These are phyloP conservation scores for Octonoba sinensis DNA, from an alignment of 2,888 invertebrate genomes.

Conservation along the genomic window DNA sequence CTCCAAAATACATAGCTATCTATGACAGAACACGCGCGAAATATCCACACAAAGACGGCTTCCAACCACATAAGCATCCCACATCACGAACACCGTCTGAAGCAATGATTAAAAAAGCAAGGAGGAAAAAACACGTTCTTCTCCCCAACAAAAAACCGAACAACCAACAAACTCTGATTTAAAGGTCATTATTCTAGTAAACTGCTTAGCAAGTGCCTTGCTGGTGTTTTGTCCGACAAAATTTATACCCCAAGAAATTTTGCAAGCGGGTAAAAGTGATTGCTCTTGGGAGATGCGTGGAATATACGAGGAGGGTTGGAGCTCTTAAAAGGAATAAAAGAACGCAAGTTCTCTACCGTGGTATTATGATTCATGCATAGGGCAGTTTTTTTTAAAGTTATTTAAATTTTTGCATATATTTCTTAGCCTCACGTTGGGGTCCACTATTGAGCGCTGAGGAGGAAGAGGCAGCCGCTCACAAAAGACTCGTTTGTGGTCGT, in stretches of 20 bases:
- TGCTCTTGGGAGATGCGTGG: conserved; percentile 1
- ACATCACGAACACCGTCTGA: background rate
- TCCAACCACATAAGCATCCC: conserved; percentile 1
- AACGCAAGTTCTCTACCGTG: background rate
- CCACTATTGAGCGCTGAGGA: conserved; percentile 23
- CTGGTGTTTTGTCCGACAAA: conserved; percentile 39
- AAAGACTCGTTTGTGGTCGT: conserved; percentile 48
- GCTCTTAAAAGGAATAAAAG: background rate
- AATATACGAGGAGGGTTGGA: background rate
- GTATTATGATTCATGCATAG: too few relatives aligned
- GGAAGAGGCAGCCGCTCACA: conserved; percentile 13
- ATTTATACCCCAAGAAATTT: conserved; percentile 41
- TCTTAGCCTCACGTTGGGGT: conserved; percentile 40
- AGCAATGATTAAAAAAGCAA: background rate
- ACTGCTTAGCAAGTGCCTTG: conserved; percentile 54
- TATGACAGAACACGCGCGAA: conserved; percentile 35
- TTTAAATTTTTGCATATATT: conserved; percentile 56
- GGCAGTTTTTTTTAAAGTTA: conserved; percentile 22
- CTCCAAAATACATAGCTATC: conserved; percentile 13
- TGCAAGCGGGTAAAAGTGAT: conserved; percentile 22
- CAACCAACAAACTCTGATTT: conserved; percentile 54
- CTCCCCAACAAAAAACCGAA: conserved; percentile 25
- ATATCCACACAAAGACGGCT: background rate
- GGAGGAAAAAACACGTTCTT: conserved; percentile 1
- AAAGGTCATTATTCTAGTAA: conserved; percentile 57